Evolutionary conservation across 2,113 vertebrate species (phyloP).

Genomic region (Verasper variegatus): DNA sequence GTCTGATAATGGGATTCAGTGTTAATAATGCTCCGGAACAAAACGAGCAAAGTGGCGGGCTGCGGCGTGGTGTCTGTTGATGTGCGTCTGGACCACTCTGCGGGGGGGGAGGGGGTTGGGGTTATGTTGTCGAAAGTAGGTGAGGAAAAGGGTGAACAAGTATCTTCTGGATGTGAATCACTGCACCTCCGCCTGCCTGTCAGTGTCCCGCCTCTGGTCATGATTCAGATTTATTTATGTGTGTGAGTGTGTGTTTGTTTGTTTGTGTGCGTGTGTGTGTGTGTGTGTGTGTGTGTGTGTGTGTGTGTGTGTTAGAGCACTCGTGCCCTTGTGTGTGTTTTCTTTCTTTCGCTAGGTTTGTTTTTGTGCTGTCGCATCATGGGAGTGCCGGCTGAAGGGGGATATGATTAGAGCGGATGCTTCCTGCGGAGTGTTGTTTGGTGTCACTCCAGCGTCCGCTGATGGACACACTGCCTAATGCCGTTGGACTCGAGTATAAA

Average conservation of each 20-base stretch:
- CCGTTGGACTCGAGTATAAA: constrained; percentile 69
- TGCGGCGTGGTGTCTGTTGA: constrained; percentile 2
- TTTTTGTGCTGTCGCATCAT: constrained; percentile 34
- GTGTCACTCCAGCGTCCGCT: constrained; percentile 57
- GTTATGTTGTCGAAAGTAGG: neutral
- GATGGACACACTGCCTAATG: constrained; percentile 74
- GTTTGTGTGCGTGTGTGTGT: constrained; percentile 20
- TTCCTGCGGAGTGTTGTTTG: constrained; percentile 60
- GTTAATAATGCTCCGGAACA: constrained; percentile 1
- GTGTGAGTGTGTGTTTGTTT: neutral
- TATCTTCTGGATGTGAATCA: constrained; percentile 7
- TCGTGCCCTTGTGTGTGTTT: constrained; percentile 10
- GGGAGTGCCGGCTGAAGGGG: constrained; percentile 34
- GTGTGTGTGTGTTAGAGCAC: constrained; percentile 2
- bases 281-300: neutral
- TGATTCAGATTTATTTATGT: neutral
- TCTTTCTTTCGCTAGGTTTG: constrained; percentile 10
- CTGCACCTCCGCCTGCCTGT: constrained; percentile 10
- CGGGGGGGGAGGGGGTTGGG: neutral
- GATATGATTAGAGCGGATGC: constrained; percentile 69
- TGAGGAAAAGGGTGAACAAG: neutral
- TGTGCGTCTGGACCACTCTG: neutral
- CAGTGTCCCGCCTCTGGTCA: constrained; percentile 11
- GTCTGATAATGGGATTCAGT: constrained; percentile 31
- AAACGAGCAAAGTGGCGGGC: constrained; percentile 4